These are phyloP conservation scores for Epinephelus lanceolatus DNA, from an alignment of 2,113 vertebrate species.

Conservation along the genomic window DNA sequence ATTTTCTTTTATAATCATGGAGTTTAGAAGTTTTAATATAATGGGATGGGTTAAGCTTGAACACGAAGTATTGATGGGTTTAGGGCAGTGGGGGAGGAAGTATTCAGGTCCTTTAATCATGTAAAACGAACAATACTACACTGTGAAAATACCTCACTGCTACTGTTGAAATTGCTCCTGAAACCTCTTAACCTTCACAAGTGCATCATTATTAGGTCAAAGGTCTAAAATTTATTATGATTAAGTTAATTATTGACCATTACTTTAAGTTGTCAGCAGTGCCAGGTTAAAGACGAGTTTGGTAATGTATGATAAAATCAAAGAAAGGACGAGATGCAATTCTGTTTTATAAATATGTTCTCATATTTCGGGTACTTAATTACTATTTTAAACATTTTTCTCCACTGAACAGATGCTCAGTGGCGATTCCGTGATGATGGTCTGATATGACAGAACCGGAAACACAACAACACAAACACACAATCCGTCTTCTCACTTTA, in stretches of 20 bases:
- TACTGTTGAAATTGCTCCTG: no score
- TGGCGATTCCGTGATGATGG: neutral
- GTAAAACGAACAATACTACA: neutral
- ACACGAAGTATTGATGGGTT: conserved; percentile 13
- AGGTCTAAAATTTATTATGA: neutral
- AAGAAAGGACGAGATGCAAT: neutral
- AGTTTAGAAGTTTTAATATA: conserved; percentile 11
- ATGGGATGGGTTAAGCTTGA: neutral
- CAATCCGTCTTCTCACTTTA: conserved; percentile 15
- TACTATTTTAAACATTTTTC: neutral
- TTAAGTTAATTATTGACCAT: neutral
- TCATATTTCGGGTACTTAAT: neutral
- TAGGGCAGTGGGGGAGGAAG: neutral
- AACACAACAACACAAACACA: conserved; percentile 1
- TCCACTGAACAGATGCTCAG: conserved; percentile 14
- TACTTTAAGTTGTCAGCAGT: neutral
- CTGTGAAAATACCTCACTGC: no score
- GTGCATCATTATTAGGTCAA: no score
- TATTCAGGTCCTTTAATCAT: conserved; percentile 9
- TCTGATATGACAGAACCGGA: neutral
- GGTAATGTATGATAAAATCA: neutral
- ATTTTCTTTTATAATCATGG: neutral
- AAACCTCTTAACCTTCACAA: no score
- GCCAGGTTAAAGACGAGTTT: neutral
- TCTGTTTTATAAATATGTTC: neutral